Percentiles rank a stretch among this genome's conserved stretches.
Evolutionary conservation across 2,113 vertebrate genomes (phyloP).

Genomic region (Cyphomyrus plagiostoma): DNA sequence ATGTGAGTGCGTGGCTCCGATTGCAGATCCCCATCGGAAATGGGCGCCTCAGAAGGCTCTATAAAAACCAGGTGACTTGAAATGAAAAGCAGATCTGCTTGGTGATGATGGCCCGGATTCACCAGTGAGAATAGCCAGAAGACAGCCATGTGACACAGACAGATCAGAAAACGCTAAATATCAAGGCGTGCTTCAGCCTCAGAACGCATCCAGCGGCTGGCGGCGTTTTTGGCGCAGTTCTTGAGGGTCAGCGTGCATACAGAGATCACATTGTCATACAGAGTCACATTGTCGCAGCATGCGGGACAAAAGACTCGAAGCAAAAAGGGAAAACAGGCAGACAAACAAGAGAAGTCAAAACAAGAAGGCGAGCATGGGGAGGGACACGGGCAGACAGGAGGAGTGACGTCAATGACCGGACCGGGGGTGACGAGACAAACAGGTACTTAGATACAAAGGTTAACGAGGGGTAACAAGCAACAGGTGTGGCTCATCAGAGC

Average conservation of each 20-base stretch:
- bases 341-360: too few relatives aligned
- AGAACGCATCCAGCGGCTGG: not conserved
- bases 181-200: not conserved
- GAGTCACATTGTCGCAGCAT: not conserved
- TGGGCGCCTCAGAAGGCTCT: not conserved
- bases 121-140: not conserved
- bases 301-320: not conserved
- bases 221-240: not conserved
- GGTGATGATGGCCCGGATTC: not conserved
- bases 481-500: too few relatives aligned
- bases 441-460: too few relatives aligned
- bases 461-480: too few relatives aligned
- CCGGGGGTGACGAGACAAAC: too few relatives aligned
- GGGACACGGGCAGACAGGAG: too few relatives aligned
- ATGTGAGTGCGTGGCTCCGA: slow-evolving; percentile 26
- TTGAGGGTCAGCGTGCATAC: not conserved
- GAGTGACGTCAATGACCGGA: too few relatives aligned
- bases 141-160: not conserved
- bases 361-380: too few relatives aligned
- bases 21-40: not conserved
- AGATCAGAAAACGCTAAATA: not conserved
- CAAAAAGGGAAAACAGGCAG: too few relatives aligned
- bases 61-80: not conserved
- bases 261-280: not conserved
- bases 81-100: not conserved